These are phyloP conservation scores for Tetramorium parvispinum DNA, from an alignment of 1,140 invertebrate species.

Conservation along the genomic window DNA sequence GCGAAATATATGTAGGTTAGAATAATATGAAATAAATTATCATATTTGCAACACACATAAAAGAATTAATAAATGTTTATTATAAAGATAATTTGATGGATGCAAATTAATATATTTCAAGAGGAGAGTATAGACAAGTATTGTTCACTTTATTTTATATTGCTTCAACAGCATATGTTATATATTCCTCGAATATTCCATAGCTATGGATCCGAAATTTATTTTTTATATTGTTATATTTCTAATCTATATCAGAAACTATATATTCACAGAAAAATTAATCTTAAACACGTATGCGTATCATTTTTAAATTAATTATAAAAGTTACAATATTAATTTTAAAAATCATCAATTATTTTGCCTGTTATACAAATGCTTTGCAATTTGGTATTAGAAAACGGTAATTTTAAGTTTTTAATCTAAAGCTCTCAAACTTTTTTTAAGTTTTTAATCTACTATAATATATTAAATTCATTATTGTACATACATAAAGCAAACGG, in stretches of 20 bases:
- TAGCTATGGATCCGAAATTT: neutral
- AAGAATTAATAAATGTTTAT: neutral
- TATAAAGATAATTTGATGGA: neutral
- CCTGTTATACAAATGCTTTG: no score
- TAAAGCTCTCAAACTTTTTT: no score
- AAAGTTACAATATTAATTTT: no score
- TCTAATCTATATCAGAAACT: no score
- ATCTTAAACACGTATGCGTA: no score
- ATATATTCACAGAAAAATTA: no score
- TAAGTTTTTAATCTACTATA: no score
- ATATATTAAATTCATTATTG: neutral
- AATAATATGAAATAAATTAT: neutral
- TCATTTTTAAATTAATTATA: no score
- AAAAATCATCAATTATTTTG: no score
- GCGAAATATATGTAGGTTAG: neutral
- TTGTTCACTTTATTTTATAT: neutral
- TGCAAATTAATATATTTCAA: neutral
- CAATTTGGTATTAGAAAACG: no score
- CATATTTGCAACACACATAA: neutral
- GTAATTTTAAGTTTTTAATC: no score
- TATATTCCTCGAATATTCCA: neutral
- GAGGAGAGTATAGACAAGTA: neutral
- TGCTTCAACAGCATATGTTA: neutral
- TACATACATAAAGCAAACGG: neutral
- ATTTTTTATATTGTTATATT: neutral